Percentiles rank a stretch among this genome's conserved stretches.
These are phyloP conservation scores for Callyntrura guangdongensis DNA, from an alignment of 2,888 invertebrate species.

Conservation along the genomic window DNA sequence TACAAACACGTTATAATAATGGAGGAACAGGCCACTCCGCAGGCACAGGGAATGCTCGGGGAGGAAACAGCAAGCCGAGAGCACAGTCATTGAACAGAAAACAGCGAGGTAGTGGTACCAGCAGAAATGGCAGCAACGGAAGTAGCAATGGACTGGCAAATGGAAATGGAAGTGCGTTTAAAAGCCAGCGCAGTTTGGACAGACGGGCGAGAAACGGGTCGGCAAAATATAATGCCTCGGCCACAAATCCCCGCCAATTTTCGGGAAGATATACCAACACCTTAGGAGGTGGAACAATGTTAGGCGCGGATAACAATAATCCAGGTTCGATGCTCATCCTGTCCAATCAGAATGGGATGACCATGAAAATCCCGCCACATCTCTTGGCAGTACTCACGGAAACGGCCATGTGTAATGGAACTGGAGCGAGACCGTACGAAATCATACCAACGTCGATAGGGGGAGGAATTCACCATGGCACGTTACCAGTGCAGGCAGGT, in stretches of 20 bases:
- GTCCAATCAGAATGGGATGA: slow-evolving; percentile 84
- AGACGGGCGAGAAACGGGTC: slow-evolving; percentile 80
- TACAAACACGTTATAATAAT: slow-evolving; percentile 82
- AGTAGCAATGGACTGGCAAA: slow-evolving; percentile 35
- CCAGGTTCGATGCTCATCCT: slow-evolving; percentile 83
- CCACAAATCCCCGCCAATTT: slow-evolving; percentile 83
- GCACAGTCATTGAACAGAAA: slow-evolving; percentile 82
- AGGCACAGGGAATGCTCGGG: slow-evolving; percentile 32
- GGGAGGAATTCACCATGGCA: slow-evolving; percentile 58
- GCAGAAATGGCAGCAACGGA: slow-evolving; percentile 68
- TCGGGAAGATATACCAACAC: slow-evolving; percentile 67
- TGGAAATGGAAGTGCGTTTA: slow-evolving; percentile 78
- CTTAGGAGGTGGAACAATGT: slow-evolving; percentile 70
- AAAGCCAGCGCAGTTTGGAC: slow-evolving; percentile 83
- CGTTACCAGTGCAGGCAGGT: slow-evolving; percentile 25
- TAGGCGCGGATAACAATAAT: slow-evolving; percentile 81
- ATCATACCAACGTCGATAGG: slow-evolving; percentile 82
- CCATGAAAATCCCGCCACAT: slow-evolving; percentile 85
- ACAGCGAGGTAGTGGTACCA: slow-evolving; percentile 76
- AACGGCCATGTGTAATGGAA: slow-evolving; percentile 84
- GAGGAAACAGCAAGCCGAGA: slow-evolving; percentile 77
- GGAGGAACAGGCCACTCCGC: slow-evolving; percentile 45
- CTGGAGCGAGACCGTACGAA: slow-evolving; percentile 83
- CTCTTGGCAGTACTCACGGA: slow-evolving; percentile 84
- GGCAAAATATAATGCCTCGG: slow-evolving; percentile 81